Conservation (phyloP, 2,888 invertebrate genomes). For the Dolichopus griseipennis region DNA sequence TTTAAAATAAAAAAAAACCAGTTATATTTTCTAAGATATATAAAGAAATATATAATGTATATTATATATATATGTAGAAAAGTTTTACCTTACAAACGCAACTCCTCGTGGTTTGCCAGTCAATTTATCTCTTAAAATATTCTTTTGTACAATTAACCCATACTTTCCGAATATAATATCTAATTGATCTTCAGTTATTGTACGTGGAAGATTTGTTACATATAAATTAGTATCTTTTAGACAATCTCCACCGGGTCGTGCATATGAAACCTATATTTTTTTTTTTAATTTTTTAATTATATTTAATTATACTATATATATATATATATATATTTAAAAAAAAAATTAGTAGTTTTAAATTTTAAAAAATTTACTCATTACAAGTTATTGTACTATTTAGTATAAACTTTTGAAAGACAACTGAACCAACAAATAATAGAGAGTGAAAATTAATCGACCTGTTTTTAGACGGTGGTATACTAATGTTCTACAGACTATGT, state of each 20-base stretch:
- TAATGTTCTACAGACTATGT: too few species aligned
- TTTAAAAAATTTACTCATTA: too few species aligned
- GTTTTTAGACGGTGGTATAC: too few species aligned
- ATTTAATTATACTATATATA: too few species aligned
- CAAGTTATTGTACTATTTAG: too few species aligned
- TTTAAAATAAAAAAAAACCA: slow-evolving; percentile 18
- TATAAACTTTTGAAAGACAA: too few species aligned
- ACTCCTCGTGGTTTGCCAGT: slow-evolving; percentile 83
- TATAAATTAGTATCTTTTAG: slow-evolving; percentile 92
- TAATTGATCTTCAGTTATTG: slow-evolving; percentile 72
- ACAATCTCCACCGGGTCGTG: slow-evolving; percentile 81
- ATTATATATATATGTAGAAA: too few species aligned
- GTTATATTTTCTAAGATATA: not conserved
- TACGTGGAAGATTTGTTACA: slow-evolving; percentile 83
- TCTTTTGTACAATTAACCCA: slow-evolving; percentile 86
- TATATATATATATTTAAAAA: too few species aligned
- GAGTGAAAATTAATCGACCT: too few species aligned
- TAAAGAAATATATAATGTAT: not conserved
- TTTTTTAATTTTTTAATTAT: not conserved
- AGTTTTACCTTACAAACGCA: slow-evolving; percentile 74
- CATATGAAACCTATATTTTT: slow-evolving; percentile 65
- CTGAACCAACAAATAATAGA: too few species aligned
- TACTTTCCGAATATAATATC: slow-evolving; percentile 79
- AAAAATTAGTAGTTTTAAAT: too few species aligned
- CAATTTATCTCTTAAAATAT: slow-evolving; percentile 79